Evolutionary conservation across 2,888 invertebrate genomes (phyloP).

Genomic region (Papilio demoleus): DNA sequence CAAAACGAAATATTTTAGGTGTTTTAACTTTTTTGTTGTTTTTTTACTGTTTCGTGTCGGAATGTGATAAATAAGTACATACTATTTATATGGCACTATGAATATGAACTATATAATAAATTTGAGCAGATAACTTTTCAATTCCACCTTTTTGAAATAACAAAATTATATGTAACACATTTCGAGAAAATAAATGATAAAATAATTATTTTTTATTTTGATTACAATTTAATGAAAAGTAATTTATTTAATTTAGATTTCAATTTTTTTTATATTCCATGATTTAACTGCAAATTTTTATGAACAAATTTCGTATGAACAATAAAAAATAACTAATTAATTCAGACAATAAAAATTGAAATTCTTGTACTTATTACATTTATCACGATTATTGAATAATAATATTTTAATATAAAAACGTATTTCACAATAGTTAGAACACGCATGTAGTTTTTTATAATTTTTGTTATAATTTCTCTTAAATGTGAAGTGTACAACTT

Average conservation of each 20-base stretch:
- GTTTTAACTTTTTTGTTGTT: neutral
- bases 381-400: neutral
- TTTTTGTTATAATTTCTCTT: too few relatives aligned
- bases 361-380: slow-evolving; percentile 5
- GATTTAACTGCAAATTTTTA: too few relatives aligned
- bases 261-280: neutral
- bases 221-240: too few relatives aligned
- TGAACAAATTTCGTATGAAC: too few relatives aligned
- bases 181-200: neutral
- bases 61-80: slow-evolving; percentile 58
- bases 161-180: slow-evolving; percentile 3
- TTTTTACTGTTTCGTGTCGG: slow-evolving; percentile 25
- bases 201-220: neutral
- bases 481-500: neutral
- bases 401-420: neutral
- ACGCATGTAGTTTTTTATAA: too few relatives aligned
- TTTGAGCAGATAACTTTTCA: slow-evolving; percentile 46
- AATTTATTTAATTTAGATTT: too few relatives aligned
- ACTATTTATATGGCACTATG: slow-evolving; percentile 68
- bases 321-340: neutral
- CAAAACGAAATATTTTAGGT: neutral
- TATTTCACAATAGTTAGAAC: neutral
- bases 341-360: neutral
- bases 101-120: slow-evolving; percentile 43
- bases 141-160: neutral